Evolutionary conservation across 2,888 invertebrate species (phyloP), one percentile per base, ranked within the genome.

Genomic region (Drosophila phalerata): DNA sequence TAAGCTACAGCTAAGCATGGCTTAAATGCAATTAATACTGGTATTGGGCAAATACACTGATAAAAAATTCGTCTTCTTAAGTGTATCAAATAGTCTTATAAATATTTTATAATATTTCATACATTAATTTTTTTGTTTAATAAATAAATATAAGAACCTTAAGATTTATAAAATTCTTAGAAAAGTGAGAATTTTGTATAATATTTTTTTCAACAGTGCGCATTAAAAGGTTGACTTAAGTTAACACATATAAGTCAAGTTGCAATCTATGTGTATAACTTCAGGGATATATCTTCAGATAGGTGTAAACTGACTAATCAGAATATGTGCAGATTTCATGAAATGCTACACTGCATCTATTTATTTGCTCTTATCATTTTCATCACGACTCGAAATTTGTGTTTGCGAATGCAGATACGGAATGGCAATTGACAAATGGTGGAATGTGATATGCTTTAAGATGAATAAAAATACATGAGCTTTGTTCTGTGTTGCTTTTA

Each of bases 361-460:
- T 22, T 19, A 2, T n/a, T 9, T 43, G 38, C 22, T 48, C 30
- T 28, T 63, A 42, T 52, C 38, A 43, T 19, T 60, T 58, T 37
- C 28, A 10, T 45, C 48, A 38, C 51, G 25, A 53, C 17, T 62
- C 60, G 55, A 62, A 69, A 67, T 71, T 68, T 63, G 38, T 38
- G 64, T 47, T 55, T 72, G 58, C 52, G 68, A 48, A 45, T 78
- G 67, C 56, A 65, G 60, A 67, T 68, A 61, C 51, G 48, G 48
- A 49, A 37, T 49, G 42, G 22, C 30, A 22, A 56, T 43, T 66
- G 73, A 47, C n/a, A 13, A 15, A 43, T 56, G 45, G 48, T 17
- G 30, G 69, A 81, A 78, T 63, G 52, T 73, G 85, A 88, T 85
- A 88, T 83, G 85, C 76, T 88, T 81, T 64, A 65, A 74, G 75